Base-by-base conservation (phyloP, 2,888 invertebrate genomes). In the Eucriotettix oculatus region DNA sequence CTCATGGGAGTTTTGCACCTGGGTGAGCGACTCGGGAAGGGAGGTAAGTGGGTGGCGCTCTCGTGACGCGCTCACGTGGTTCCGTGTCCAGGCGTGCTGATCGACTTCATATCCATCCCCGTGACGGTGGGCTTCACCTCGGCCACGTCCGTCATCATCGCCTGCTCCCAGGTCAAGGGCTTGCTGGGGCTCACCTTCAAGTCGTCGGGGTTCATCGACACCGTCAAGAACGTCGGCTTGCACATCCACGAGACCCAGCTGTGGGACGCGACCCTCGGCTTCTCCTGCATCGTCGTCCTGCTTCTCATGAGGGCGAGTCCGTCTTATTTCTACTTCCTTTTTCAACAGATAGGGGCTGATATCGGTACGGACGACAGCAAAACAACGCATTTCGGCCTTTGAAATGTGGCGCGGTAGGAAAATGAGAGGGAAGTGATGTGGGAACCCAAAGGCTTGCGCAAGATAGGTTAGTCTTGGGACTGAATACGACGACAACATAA, bases 91-190 rank as follows among this genome's bases (percentile, higher is more conserved):
- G 90, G 90, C 66, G 90, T 91, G 56, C 75, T 93, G 58, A 86
- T 92, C 65, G 91, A 92, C 71, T 90, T 93, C 69, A 92, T 93
- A 69, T 92, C 92, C 1, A 82, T 90, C 65, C 92, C 93, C 0
- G 90, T 91, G 10, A 90, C 90, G 0, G 88, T 90, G 14, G 90
- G 90, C 0, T 94, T 93, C 71, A 92, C 93, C 1, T 91, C 92
- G 10, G 93, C 92, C 0, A 92, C 92, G 0, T 92, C 93, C 44
- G 85, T 94, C 52, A 92, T 92, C 64, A 93, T 93, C 61, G 89
- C 87, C 7, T 84, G 86, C 16, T 90, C 91, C 0, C 93, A 93
- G 72, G 73, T 92, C 1, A 91, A 90, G 68, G 80, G 80, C 42
- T 72, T 86, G 17, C 72, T 91, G 42, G 91, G 90, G 0, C 70